Evolutionary conservation across 2,113 vertebrate species (phyloP).

Genomic region (Macroglossus sobrinus): DNA sequence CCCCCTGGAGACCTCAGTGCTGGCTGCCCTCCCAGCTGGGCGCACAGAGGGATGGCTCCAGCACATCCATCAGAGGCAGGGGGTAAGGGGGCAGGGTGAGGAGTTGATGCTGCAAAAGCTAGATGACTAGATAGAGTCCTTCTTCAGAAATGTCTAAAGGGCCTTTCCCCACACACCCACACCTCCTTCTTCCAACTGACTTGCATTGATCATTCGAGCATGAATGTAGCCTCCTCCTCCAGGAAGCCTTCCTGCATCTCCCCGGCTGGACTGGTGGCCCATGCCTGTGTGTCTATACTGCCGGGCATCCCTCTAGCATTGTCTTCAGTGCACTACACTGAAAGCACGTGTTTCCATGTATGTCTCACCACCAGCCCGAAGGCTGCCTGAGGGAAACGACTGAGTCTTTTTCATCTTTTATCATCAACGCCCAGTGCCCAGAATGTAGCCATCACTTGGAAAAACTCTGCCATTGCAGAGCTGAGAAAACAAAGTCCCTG

Average conservation of each 20-base stretch:
- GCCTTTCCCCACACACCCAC: too few species aligned
- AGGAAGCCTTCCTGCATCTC: not conserved
- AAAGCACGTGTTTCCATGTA: not conserved
- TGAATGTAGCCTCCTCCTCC: not conserved
- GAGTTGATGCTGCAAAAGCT: not conserved
- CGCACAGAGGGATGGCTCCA: not conserved
- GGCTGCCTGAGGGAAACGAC: not conserved
- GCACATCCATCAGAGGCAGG: not conserved
- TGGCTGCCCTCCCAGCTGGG: not conserved
- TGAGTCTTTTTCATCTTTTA: not conserved
- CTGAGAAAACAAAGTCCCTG: not conserved
- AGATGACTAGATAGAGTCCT: not conserved
- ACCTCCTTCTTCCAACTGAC: not conserved
- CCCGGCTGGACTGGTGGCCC: not conserved
- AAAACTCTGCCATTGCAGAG: not conserved
- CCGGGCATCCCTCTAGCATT: fast-evolving
- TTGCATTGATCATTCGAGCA: not conserved
- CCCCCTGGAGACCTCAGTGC: not conserved
- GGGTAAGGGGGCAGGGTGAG: fast-evolving
- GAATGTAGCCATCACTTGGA: not conserved
- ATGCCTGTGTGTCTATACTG: not conserved
- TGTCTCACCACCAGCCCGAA: not conserved
- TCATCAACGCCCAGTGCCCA: not conserved
- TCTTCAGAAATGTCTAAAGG: not conserved
- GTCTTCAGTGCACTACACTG: not conserved